phyloP scores from a whole-genome alignment of 2,113 vertebrate species.

The Dromaius novaehollandiae region DNA sequence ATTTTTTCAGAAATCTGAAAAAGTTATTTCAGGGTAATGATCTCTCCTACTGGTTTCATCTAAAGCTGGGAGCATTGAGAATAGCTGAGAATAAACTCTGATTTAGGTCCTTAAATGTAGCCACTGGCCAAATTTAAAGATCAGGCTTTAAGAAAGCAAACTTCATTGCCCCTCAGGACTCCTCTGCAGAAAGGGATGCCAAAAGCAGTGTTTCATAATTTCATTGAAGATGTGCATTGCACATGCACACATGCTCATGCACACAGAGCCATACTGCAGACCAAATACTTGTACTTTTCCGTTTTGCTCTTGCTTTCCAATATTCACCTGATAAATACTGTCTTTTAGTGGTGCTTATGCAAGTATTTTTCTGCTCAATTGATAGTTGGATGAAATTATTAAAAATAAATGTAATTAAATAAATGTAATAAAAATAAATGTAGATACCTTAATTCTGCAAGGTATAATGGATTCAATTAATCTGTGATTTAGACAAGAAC shows the following conservation, averaged over 20 bases:
- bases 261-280: neutral
- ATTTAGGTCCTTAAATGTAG: neutral
- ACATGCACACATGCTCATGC: neutral
- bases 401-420: neutral
- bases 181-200: neutral
- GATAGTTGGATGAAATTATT: neutral
- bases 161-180: neutral
- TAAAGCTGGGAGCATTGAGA: neutral
- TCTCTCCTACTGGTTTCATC: neutral
- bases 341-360: neutral
- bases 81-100: neutral
- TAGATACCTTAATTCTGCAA: neutral
- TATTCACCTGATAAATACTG: neutral
- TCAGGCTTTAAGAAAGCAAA: neutral
- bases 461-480: neutral
- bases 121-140: neutral
- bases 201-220: neutral
- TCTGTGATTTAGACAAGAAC: too few relatives aligned
- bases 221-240: neutral
- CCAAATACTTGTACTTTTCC: neutral
- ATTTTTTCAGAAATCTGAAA: neutral
- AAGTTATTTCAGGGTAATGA: neutral
- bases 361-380: neutral
- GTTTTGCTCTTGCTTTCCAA: neutral
- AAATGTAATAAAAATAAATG: neutral